A percentile compares a stretch with the other conserved stretches of the same genome.
Conservation (phyloP, 2,888 invertebrate species). For the Nomada lathburiana region DNA sequence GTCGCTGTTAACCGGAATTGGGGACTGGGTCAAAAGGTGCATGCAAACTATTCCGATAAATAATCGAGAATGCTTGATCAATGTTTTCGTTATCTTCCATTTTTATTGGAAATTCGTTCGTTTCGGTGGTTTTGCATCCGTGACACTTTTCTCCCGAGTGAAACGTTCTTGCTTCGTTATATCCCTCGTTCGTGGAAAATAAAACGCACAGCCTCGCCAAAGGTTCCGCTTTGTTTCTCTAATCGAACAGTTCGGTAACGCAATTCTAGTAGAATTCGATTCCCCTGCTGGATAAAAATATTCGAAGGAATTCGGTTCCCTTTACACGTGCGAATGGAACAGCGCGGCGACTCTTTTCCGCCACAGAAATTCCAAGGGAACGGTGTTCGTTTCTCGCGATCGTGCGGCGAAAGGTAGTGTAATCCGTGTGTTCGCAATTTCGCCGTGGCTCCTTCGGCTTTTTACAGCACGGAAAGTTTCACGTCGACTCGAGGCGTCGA, state of each 20-base stretch:
- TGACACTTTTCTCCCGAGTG: not conserved
- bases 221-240: not conserved
- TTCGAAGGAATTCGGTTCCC: too few relatives aligned
- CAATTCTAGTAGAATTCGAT: too few relatives aligned
- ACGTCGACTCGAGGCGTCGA: conserved; percentile 23
- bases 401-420: not conserved
- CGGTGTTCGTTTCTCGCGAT: not conserved
- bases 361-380: not conserved
- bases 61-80: conserved; percentile 31
- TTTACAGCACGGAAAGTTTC: conserved; percentile 8
- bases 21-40: conserved; percentile 46
- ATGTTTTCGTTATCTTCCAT: not conserved
- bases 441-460: conserved; percentile 4
- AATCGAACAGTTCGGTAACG: not conserved
- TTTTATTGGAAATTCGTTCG: conserved; percentile 5
- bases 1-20: conserved; percentile 2
- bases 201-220: not conserved
- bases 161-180: not conserved
- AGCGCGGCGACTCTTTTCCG: not conserved
- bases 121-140: not conserved
- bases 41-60: conserved; percentile 18
- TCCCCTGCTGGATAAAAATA: too few relatives aligned
- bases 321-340: not conserved
- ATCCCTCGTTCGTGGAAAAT: not conserved
- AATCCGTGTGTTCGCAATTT: conserved; percentile 40